Conservation (phyloP, 2,797 vertebrate genomes). For the Aselliscus stoliczkanus region DNA sequence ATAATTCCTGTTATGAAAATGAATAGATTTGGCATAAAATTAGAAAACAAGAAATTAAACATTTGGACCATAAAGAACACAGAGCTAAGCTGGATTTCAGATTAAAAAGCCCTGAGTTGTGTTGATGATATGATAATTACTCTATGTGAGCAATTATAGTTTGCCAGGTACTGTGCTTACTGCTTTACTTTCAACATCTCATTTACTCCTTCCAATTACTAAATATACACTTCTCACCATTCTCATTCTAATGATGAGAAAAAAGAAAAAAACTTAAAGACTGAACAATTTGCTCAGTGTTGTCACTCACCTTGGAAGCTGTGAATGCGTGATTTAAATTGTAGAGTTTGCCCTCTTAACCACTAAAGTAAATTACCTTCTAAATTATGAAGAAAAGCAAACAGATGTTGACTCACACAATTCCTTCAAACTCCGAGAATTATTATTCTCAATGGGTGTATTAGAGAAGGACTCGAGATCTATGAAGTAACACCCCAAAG, state of each 20-base stretch:
- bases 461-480: not conserved
- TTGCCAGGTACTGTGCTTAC: not conserved
- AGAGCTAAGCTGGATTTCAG: not conserved
- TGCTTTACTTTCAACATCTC: not conserved
- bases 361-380: not conserved
- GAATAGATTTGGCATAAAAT: not conserved
- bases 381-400: not conserved
- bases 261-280: not conserved
- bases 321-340: not conserved
- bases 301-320: not conserved
- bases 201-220: not conserved
- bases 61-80: not conserved
- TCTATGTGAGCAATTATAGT: not conserved
- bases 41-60: conserved; percentile 15
- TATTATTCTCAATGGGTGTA: not conserved
- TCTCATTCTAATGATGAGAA: not conserved
- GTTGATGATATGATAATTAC: not conserved
- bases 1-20: conserved; percentile 20
- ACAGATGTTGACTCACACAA: not conserved
- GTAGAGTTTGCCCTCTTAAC: not conserved
- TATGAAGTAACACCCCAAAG: not conserved
- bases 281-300: not conserved
- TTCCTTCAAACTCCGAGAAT: not conserved
- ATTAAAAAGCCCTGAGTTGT: not conserved
- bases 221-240: not conserved